These are phyloP conservation scores for Lampris megalopsis DNA, from an alignment of 2,113 vertebrate species.

Conservation along the genomic window DNA sequence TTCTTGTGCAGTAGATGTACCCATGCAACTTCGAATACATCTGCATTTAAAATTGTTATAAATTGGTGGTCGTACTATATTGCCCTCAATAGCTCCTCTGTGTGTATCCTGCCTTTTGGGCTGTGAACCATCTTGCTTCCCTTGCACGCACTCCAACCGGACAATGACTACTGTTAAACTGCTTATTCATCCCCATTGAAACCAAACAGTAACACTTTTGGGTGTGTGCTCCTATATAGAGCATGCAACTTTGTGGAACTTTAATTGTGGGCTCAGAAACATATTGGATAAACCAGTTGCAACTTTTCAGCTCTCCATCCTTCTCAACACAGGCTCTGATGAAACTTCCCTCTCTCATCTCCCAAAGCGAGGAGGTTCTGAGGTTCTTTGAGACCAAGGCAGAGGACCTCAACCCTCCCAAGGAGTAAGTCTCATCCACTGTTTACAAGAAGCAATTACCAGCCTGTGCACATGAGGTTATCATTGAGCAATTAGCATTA, in stretches of 20 bases:
- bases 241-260: background rate
- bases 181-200: constrained; percentile 23
- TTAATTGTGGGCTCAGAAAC: background rate
- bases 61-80: background rate
- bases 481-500: constrained; percentile 14
- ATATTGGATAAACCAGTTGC: constrained; percentile 15
- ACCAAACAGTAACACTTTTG: constrained; percentile 6
- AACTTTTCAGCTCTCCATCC: constrained; percentile 33
- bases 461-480: background rate
- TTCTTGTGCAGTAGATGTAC: background rate
- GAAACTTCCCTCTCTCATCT: constrained; percentile 91
- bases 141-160: constrained; percentile 55
- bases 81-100: constrained; percentile 45
- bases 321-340: constrained; percentile 84
- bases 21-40: constrained; percentile 6
- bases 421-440: constrained; percentile 87
- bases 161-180: constrained; percentile 36
- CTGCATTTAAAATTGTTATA: constrained; percentile 12
- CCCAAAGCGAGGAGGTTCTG: constrained; percentile 94
- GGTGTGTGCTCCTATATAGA: background rate
- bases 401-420: constrained; percentile 93
- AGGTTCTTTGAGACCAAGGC: constrained; percentile 93
- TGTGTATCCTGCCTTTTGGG: constrained; percentile 38
- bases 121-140: constrained; percentile 58
- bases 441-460: constrained; percentile 7